Conservation (phyloP, 1,140 invertebrate species). For the Andricus grossulariae region DNA sequence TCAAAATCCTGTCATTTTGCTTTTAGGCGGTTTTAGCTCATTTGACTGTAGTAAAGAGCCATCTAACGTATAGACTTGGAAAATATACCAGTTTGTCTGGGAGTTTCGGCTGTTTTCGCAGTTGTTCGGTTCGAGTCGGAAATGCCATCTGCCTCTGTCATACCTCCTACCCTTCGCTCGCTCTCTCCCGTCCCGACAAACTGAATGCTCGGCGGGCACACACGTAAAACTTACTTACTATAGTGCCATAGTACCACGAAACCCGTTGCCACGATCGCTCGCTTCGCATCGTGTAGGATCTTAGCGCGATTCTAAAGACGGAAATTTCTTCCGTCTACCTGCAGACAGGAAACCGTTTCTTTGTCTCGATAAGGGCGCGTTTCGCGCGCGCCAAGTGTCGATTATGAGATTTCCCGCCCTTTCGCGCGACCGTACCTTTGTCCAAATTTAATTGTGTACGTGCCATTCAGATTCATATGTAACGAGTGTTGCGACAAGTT, state of each 20-base stretch:
- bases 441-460: conserved; percentile 19
- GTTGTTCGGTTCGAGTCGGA: conserved; percentile 53
- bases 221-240: conserved; percentile 53
- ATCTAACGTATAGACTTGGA: conserved; percentile 38
- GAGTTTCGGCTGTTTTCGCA: conserved; percentile 37
- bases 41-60: conserved; percentile 27
- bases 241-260: conserved; percentile 58
- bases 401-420: conserved; percentile 51
- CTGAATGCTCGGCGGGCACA: conserved; percentile 49
- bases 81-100: not conserved
- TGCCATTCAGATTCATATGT: conserved; percentile 34
- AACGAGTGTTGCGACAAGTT: conserved; percentile 47
- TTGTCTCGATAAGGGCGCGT: conserved; percentile 34
- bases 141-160: conserved; percentile 44
- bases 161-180: conserved; percentile 17
- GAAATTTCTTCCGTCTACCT: conserved; percentile 2
- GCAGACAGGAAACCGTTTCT: not conserved
- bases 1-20: not conserved
- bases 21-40: too few species aligned
- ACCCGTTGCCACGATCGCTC: conserved; percentile 64
- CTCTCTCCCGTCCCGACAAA: conserved; percentile 1
- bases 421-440: conserved; percentile 29
- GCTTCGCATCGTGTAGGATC: conserved; percentile 43
- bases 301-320: not conserved
- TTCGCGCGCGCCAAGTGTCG: conserved; percentile 42